phyloP scores from a whole-genome alignment of 2,797 vertebrate species.

The Simalia tracyae region DNA sequence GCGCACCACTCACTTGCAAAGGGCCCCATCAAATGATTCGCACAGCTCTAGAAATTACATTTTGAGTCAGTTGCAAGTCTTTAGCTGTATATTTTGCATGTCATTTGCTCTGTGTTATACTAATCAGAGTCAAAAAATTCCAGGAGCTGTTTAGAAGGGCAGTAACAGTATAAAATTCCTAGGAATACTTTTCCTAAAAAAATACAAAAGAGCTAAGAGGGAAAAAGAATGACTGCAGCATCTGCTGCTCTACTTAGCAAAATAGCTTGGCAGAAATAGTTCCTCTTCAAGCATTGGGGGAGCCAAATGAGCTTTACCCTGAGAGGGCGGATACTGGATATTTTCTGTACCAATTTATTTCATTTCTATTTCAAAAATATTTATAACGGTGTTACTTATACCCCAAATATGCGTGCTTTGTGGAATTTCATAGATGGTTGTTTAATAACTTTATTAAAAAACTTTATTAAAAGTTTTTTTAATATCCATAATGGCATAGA shows the following conservation, averaged over 20 bases:
- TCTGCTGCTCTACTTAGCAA: not conserved
- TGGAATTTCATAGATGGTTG: not conserved
- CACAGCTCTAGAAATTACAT: not conserved
- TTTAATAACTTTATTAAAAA: not conserved
- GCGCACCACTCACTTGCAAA: not conserved
- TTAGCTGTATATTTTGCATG: not conserved
- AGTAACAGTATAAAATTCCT: not conserved
- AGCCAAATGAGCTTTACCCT: not conserved
- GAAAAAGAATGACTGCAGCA: not conserved
- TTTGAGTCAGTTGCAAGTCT: not conserved
- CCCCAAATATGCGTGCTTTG: not conserved
- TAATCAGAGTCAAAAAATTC: not conserved
- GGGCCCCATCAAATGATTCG: not conserved
- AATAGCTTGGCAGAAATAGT: not conserved
- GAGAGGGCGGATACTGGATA: not conserved
- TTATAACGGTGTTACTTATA: not conserved
- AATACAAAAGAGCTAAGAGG: not conserved
- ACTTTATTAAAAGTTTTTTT: not conserved
- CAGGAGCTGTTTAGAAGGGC: not conserved
- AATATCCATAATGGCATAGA: not conserved
- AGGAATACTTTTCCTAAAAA: constrained; percentile 3
- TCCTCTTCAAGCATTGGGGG: not conserved
- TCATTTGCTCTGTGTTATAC: not conserved
- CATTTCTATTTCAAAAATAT: not conserved
- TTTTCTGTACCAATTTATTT: not conserved